phyloP scores from a whole-genome alignment of 1,140 invertebrate species.

The Melitaea cinxia region DNA sequence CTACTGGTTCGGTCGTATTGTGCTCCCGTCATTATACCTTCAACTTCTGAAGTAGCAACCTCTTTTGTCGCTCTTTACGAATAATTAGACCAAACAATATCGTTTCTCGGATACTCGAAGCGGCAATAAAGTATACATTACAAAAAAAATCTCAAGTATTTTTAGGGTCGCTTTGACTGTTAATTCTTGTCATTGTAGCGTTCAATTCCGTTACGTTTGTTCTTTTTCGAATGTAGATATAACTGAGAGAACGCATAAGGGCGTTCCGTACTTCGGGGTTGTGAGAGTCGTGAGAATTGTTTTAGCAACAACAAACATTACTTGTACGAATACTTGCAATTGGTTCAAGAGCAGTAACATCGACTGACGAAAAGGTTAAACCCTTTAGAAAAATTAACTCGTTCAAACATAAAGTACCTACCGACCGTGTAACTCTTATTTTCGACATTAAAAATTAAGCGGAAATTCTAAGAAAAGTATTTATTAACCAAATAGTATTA shows the following conservation, averaged over 20 bases:
- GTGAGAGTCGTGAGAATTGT: conserved; percentile 73
- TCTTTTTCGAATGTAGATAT: conserved; percentile 54
- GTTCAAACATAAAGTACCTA: not conserved
- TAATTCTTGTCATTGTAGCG: conserved; percentile 72
- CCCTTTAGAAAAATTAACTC: not conserved
- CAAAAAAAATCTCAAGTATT: conserved; percentile 69
- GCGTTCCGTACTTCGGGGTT: conserved; percentile 45
- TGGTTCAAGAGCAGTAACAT: not conserved
- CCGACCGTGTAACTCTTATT: not conserved
- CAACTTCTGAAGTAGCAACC: conserved; percentile 62
- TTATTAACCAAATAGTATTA: not conserved
- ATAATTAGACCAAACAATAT: conserved; percentile 73
- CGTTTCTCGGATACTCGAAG: conserved; percentile 49
- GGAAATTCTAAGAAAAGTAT: not conserved
- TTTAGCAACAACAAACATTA: conserved; percentile 17
- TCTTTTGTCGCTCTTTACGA: conserved; percentile 74
- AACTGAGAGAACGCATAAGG: conserved; percentile 43
- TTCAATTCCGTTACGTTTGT: conserved; percentile 47
- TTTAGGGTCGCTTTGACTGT: conserved; percentile 62
- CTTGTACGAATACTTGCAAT: conserved; percentile 9
- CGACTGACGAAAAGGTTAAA: not conserved
- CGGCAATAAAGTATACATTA: conserved; percentile 74
- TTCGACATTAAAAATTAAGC: not conserved
- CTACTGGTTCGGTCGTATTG: conserved; percentile 63
- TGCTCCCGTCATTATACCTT: conserved; percentile 62